A percentile compares a stretch with the other conserved stretches of the same genome.
These are phyloP conservation scores for Paratilapia polleni DNA, from an alignment of 2,113 vertebrate species.

Conservation along the genomic window DNA sequence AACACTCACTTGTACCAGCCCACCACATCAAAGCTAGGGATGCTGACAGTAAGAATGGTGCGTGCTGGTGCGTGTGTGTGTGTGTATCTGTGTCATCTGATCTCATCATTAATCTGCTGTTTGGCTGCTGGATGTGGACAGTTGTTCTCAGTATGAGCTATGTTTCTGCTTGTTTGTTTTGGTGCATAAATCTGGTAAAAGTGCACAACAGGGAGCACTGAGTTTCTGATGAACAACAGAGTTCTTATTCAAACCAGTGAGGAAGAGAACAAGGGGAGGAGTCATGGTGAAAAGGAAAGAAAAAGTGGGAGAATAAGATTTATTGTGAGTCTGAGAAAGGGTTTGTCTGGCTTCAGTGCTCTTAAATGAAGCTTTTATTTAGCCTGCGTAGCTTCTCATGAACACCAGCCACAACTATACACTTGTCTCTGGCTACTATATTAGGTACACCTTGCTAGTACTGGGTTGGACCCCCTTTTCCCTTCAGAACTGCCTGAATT, in stretches of 20 bases:
- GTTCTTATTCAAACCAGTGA: constrained; percentile 15
- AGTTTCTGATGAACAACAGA: constrained; percentile 23
- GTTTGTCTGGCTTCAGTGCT: constrained; percentile 15
- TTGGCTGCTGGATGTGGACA: constrained; percentile 23
- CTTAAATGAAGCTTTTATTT: not conserved
- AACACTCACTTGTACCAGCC: constrained; percentile 65
- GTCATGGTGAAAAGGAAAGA: constrained; percentile 2
- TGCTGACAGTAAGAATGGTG: constrained; percentile 51
- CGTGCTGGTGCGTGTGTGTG: not conserved
- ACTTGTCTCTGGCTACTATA: not conserved
- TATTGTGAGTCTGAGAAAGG: constrained; percentile 20
- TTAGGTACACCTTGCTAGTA: not conserved
- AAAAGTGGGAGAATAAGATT: constrained; percentile 27
- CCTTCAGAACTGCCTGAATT: no score
- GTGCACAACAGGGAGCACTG: constrained; percentile 23
- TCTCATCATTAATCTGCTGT: constrained; percentile 61
- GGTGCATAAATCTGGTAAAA: constrained; percentile 7
- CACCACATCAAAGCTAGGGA: constrained; percentile 57
- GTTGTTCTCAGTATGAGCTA: constrained; percentile 14
- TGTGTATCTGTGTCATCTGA: constrained; percentile 36
- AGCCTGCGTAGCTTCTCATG: not conserved
- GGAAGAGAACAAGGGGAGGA: not conserved
- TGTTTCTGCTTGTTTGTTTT: constrained; percentile 31
- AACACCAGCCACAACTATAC: not conserved
- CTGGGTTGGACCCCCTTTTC: no score